Conservation (phyloP, 2,113 vertebrate species). For the Tor tambroides region DNA sequence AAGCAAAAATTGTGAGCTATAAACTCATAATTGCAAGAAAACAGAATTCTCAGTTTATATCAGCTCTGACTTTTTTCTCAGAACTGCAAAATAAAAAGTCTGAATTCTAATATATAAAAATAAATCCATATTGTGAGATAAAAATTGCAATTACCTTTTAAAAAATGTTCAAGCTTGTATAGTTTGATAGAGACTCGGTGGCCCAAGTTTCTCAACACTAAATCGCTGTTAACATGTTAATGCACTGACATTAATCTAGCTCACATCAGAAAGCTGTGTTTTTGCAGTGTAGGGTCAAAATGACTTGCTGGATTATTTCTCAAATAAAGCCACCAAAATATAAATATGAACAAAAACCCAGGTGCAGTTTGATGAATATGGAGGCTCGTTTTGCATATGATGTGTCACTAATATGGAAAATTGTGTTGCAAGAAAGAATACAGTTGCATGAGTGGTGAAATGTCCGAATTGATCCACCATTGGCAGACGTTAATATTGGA, state of each 20-base stretch:
- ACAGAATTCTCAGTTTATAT: background rate
- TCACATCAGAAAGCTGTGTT: background rate
- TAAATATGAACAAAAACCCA: background rate
- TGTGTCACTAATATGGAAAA: background rate
- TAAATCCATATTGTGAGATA: too few species aligned
- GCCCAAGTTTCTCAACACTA: background rate
- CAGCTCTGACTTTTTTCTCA: background rate
- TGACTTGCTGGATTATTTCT: background rate
- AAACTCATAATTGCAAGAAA: background rate
- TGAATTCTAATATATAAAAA: background rate
- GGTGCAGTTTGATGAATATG: background rate
- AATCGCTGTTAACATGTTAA: background rate
- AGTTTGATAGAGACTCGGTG: background rate
- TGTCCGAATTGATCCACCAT: background rate
- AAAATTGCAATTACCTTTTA: background rate
- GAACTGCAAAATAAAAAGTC: background rate
- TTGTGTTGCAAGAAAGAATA: background rate
- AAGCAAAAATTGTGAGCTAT: too few species aligned
- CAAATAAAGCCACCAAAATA: background rate
- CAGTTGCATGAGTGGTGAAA: background rate
- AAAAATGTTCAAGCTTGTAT: background rate
- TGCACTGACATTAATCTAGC: background rate
- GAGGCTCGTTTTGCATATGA: background rate
- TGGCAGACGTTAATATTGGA: background rate
- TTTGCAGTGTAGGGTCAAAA: background rate